Base-by-base conservation (phyloP, 2,888 invertebrate species). In the Dicycla oo region DNA sequence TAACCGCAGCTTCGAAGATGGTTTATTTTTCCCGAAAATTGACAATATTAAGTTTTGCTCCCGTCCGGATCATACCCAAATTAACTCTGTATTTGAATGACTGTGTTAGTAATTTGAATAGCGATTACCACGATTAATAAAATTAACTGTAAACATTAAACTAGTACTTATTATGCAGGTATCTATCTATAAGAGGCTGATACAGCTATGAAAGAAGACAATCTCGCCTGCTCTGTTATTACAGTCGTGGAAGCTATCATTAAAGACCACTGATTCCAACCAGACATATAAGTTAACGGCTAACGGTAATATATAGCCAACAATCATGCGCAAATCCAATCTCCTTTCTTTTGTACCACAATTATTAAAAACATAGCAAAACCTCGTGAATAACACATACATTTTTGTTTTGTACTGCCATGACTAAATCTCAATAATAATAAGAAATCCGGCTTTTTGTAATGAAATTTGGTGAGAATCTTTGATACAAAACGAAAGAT, bases 391-490 rank as follows among this genome's bases (percentile, higher is more conserved):
- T 43, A 56, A 58, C n/a, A 51, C 40, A 38, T n/a, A n/a, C n/a
- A n/a, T n/a, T n/a, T 45, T 68, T 56, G 51, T 68, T 57, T 51
- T 56, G 10, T 58, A 64, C 45, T 54, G 5, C 43, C 49, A 57
- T 70, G 54, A 66, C 67, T 71, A 65, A 54, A 68, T 30, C 26
- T 62, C n/a, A 47, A 70, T 49, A 60, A 47, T 43, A 76, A 74
- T 75, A 60, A 69, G 23, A 54, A 83, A 81, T 74, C 83, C 74
- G 82, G 84, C 81, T 83, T 71, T 63, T 70, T 65, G 20, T 64
- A 70, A 67, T 81, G 83, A 76, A 76, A 66, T 83, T 69, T 64
- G 45, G 53, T 68, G 72, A 60, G 72, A 63, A 83, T 76, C 18
- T 57, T 71, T 63, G 64, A 18, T 40, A 77, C 51, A 66, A 69